Conservation (phyloP, 1,140 invertebrate genomes). For the Mercenaria mercenaria region DNA sequence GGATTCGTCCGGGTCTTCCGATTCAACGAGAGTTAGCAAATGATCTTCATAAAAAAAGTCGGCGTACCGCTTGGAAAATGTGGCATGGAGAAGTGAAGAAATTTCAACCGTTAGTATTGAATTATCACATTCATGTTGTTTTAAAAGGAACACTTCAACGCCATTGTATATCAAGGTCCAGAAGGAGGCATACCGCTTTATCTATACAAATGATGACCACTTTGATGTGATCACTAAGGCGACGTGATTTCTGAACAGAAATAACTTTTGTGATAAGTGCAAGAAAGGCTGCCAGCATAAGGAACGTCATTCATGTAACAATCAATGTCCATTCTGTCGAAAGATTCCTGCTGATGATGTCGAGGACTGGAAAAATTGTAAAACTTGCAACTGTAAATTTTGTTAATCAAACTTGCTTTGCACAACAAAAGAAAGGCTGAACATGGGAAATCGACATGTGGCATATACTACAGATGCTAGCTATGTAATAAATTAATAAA, state of each 20-base stretch:
- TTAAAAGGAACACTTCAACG: slow-evolving; percentile 33
- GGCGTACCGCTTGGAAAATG: background rate
- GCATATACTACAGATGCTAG: no score
- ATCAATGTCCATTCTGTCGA: slow-evolving; percentile 8
- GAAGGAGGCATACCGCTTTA: slow-evolving; percentile 14
- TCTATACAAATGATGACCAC: slow-evolving; percentile 15
- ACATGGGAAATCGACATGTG: background rate
- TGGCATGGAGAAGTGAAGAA: slow-evolving; percentile 18
- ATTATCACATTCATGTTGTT: background rate
- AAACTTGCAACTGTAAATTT: slow-evolving; percentile 4
- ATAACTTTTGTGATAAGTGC: slow-evolving; percentile 10
- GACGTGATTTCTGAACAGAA: slow-evolving; percentile 24
- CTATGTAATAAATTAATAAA: no score
- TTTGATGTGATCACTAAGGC: background rate
- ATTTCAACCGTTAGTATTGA: background rate
- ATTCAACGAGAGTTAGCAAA: background rate
- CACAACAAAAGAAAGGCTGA: background rate
- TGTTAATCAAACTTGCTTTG: background rate
- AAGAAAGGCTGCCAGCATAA: background rate
- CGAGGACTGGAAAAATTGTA: no score
- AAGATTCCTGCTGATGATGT: background rate
- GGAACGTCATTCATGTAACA: slow-evolving; percentile 20
- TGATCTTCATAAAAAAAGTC: no score
- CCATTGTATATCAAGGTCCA: background rate
- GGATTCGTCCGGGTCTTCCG: background rate